phyloP scores from a whole-genome alignment of 2,797 vertebrate species.

The Myripristis murdjan region DNA sequence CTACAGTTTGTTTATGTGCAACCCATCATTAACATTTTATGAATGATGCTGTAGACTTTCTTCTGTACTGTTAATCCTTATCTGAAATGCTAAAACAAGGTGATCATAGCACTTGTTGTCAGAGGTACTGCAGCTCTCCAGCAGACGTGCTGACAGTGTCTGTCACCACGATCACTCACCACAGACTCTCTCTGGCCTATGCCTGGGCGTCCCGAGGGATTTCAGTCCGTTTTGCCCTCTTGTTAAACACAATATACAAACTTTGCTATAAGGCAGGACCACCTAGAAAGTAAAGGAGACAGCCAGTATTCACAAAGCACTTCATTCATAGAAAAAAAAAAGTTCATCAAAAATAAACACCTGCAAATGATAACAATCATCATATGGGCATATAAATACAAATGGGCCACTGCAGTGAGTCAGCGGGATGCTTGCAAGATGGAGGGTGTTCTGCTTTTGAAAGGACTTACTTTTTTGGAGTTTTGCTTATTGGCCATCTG shows the following conservation, averaged over 20 bases:
- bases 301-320: constrained; percentile 62
- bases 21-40: too few relatives aligned
- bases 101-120: too few relatives aligned
- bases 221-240: constrained; percentile 75
- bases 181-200: constrained; percentile 33
- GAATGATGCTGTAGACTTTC: too few relatives aligned
- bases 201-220: constrained; percentile 41
- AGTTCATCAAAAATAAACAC: constrained; percentile 80
- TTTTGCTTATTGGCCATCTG: too few relatives aligned
- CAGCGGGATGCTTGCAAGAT: constrained; percentile 33
- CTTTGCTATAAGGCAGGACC: constrained; percentile 60
- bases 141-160: constrained; percentile 42
- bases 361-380: constrained; percentile 62
- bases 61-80: too few relatives aligned
- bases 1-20: too few relatives aligned
- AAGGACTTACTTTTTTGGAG: neutral
- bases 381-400: constrained; percentile 39
- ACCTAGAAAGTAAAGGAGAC: constrained; percentile 54
- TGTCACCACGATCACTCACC: constrained; percentile 50
- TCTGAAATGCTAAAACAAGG: too few relatives aligned
- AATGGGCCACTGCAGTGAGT: constrained; percentile 39
- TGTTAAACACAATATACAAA: constrained; percentile 81
- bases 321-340: constrained; percentile 72
- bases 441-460: constrained; percentile 18
- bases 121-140: neutral